Base-by-base conservation (phyloP, 1,140 invertebrate genomes). In the Gyrodactylus salaris region DNA sequence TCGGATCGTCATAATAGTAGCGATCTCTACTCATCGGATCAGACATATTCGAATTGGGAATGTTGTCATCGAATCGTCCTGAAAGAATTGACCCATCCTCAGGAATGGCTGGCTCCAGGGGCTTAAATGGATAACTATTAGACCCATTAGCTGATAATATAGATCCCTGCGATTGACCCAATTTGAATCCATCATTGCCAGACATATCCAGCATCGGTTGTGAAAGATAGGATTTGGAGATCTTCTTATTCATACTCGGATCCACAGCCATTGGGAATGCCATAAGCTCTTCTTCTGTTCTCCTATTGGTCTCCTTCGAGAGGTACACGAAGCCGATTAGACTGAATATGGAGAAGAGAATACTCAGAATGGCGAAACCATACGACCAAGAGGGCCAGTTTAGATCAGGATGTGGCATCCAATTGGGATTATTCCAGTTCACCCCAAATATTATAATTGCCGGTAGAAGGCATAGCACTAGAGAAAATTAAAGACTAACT, bases 391-490 rank as follows among this genome's bases (percentile, higher is more conserved):
- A 68, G 21, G 75, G 75, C 68, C 74, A 75, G 26, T 75, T 75
- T 23, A 75, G 70, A 0, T 69, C 1, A 19, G 71, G 70, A 19
- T 26, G 68, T 0, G 74, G 68, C 24, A 75, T 26, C 75, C 75
- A 75, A 73, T 75, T 74, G 19, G 73, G 74, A 21, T 75, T 73
- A 80, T 88, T 89, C 77, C 89, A 89, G 77, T 87, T 87, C 0
- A 86, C 86, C 20, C 89, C 90, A 80, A 94, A 95, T 75, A 94
- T 85, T n/a, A 86, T 82, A 26, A 92, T 85, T 1, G 86, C 85
- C 74, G 94, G 80, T 76, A 73, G 1, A 68, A 26, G n/a, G 23
- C 23, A 22, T 26, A 73, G 23, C 2, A 27, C 72, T 68, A 1
- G 26, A 71, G 20, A 25, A 22, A 24, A 20, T 16, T 24, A 69